Base-by-base conservation (phyloP, 2,888 invertebrate species). In the Eustalomyia histrio region DNA sequence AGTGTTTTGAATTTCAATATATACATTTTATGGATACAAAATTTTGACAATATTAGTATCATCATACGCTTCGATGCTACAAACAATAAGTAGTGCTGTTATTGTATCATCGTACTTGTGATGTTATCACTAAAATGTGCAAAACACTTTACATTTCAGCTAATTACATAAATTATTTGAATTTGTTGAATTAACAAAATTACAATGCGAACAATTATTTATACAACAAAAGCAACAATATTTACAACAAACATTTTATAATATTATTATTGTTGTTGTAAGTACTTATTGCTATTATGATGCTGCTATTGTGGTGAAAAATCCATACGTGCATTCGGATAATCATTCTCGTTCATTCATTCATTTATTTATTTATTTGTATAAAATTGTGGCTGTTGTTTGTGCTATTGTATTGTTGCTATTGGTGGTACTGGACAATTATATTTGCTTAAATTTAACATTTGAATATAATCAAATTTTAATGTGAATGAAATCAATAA, bases 161-260 rank as follows among this genome's bases (percentile, higher is more conserved):
- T 47, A 47, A 47, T 47, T 47, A 47, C 43, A 47, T 47, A 47
- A 47, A 47, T 47, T 47, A 60, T 60, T 63, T 5, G 63, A 63
- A 55, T 63, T 63, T 72, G 55, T 55, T 63, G 24, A 16, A 64
- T 55, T 33, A 63, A 55, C 43, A 47, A 55, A 72, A 33, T 63
- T 61, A 52, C 33, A 52, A 53, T 71, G 39, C 16, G 10, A 35
- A n/a, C 43, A 47, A n/a, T 47, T 47, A 47, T 47, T 47, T 47
- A 7, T n/a, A 47, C 43, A 47, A 47, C 16, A 50, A 65, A 2
- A 17, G 17, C 8, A 58, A 50, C 43, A 50, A n/a, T 12, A n/a
- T 29, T 24, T 21, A 9, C 12, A 58, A 63, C 39, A 18, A 58
- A 58, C 33, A 35, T 33, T 16, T 58, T 29, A 29, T 6, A n/a